A percentile compares a stretch with the other conserved stretches of the same genome.
These are phyloP conservation scores for Danio choprae DNA, from an alignment of 2,797 vertebrate species.

Conservation along the genomic window DNA sequence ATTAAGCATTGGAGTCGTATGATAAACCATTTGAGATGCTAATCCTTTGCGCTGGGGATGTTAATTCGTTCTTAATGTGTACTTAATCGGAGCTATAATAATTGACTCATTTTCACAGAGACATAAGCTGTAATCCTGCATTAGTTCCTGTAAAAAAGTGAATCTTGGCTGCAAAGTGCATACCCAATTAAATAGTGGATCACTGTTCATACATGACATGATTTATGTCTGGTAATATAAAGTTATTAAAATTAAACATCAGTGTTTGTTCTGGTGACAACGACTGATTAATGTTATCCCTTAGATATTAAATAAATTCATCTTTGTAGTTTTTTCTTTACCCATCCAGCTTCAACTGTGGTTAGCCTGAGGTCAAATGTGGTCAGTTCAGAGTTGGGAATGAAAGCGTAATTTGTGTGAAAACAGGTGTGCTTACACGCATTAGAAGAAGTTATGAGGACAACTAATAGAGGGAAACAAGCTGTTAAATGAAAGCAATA, in stretches of 20 bases:
- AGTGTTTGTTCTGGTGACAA: neutral
- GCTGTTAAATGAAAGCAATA: neutral
- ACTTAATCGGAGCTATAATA: conserved; percentile 6
- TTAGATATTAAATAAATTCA: conserved; percentile 56
- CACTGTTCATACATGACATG: conserved; percentile 68
- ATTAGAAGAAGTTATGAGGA: neutral
- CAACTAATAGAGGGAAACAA: neutral
- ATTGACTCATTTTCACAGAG: neutral
- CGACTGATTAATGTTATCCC: conserved; percentile 11
- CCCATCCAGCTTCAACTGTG: neutral
- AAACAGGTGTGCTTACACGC: conserved; percentile 4
- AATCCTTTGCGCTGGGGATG: conserved; percentile 26
- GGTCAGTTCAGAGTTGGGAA: neutral
- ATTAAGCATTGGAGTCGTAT: conserved; percentile 50
- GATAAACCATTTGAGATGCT: conserved; percentile 7
- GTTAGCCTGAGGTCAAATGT: conserved; percentile 7
- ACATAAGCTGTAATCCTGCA: neutral
- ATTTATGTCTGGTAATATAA: conserved; percentile 58
- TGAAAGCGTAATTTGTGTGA: neutral
- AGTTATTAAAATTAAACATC: conserved; percentile 59
- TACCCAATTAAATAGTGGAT: conserved; percentile 51
- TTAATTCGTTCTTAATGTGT: conserved; percentile 35
- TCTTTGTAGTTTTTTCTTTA: conserved; percentile 23
- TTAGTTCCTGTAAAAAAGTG: neutral
- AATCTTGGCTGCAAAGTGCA: neutral